Conservation (phyloP, 1,140 invertebrate species). For the Ceratoteleas bidentatus region DNA sequence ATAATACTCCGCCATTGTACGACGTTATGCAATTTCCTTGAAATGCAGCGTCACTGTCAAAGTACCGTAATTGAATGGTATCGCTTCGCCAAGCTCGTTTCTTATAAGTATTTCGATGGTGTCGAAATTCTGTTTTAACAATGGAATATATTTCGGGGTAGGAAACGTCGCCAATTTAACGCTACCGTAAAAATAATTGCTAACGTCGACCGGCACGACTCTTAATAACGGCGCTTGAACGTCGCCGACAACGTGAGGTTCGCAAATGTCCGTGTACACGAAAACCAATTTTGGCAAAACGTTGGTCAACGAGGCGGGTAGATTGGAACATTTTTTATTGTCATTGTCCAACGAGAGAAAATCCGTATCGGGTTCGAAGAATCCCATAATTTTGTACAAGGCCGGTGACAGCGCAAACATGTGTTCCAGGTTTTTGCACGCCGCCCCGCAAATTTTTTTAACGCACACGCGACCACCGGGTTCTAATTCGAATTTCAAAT, state of each 20-base stretch:
- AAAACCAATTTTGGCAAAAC: conserved; percentile 17
- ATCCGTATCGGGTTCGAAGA: not conserved
- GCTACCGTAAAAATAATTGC: not conserved
- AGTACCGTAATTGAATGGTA: conserved; percentile 58
- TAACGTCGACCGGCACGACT: not conserved
- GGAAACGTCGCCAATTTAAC: not conserved
- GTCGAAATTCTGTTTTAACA: conserved; percentile 1
- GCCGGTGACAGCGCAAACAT: too few species aligned
- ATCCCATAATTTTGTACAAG: not conserved
- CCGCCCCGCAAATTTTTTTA: too few species aligned
- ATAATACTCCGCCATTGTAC: too few species aligned
- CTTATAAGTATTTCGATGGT: conserved; percentile 52
- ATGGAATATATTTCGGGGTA: not conserved
- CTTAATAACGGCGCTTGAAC: not conserved
- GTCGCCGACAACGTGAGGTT: not conserved
- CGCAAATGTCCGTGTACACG: conserved; percentile 2
- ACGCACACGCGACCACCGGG: too few species aligned
- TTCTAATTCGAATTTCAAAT: too few species aligned
- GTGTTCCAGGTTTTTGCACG: too few species aligned
- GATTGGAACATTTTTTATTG: not conserved
- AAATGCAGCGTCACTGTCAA: conserved; percentile 59
- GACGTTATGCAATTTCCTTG: conserved; percentile 16
- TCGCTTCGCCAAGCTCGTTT: conserved; percentile 30
- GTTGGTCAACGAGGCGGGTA: not conserved
- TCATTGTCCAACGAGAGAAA: not conserved